Conservation (phyloP, 1,140 invertebrate species). For the Drosophila bifasciata region DNA sequence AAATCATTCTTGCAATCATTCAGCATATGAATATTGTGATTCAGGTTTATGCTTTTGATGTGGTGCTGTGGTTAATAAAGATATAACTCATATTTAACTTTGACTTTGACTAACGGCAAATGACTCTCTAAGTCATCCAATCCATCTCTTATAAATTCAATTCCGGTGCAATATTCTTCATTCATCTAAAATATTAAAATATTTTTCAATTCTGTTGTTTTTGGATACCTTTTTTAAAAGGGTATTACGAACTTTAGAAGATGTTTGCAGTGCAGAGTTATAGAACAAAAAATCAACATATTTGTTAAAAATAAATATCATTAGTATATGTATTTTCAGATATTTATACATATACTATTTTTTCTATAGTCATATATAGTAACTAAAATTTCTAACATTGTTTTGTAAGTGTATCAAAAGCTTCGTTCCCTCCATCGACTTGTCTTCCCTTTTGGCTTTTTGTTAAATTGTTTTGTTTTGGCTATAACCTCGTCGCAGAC, state of each 20-base stretch:
- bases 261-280: conserved; percentile 1
- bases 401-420: too few relatives aligned
- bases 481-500: conserved; percentile 32
- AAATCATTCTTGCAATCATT: too few relatives aligned
- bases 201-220: too few relatives aligned
- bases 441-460: conserved; percentile 16
- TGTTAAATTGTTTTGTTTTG: conserved; percentile 1
- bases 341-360: too few relatives aligned
- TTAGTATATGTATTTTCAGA: too few relatives aligned
- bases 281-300: too few relatives aligned
- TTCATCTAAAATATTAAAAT: neutral
- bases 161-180: conserved; percentile 2
- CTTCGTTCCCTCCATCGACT: conserved; percentile 10
- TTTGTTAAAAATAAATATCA: too few relatives aligned
- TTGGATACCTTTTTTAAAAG: too few relatives aligned
- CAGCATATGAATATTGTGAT: conserved; percentile 10
- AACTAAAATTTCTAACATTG: too few relatives aligned
- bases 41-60: neutral
- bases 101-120: neutral
- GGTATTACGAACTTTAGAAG: neutral
- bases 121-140: too few relatives aligned
- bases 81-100: conserved; percentile 31
- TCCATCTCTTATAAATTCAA: neutral
- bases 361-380: too few relatives aligned
- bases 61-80: conserved; percentile 3